Percentiles rank a stretch among this genome's conserved stretches.
Evolutionary conservation across 2,888 invertebrate species (phyloP).

Genomic region (Aphodius granarius): DNA sequence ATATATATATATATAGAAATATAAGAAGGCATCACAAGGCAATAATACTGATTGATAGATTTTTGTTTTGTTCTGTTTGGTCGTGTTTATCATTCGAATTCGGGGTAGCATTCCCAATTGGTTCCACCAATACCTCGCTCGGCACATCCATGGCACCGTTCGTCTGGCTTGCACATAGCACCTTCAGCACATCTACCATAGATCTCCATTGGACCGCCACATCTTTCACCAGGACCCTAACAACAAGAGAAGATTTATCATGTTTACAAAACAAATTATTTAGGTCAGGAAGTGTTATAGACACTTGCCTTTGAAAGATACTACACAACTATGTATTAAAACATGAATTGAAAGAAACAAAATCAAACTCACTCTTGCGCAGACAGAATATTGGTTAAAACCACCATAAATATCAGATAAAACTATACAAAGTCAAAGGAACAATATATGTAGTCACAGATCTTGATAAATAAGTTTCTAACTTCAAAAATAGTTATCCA

Average conservation of each 20-base stretch:
- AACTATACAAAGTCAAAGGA: too few relatives aligned
- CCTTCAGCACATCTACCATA: slow-evolving; percentile 49
- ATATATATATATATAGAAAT: not conserved
- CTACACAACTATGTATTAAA: too few relatives aligned
- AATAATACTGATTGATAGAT: slow-evolving; percentile 16
- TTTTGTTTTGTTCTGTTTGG: not conserved
- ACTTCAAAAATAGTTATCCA: too few relatives aligned
- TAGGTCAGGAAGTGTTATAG: too few relatives aligned
- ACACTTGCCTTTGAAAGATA: too few relatives aligned
- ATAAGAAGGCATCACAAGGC: slow-evolving; percentile 4
- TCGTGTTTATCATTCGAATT: slow-evolving; percentile 6
- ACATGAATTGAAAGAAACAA: too few relatives aligned
- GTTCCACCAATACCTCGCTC: slow-evolving; percentile 25
- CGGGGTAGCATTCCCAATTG: slow-evolving; percentile 10
- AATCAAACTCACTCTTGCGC: too few relatives aligned
- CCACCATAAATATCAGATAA: too few relatives aligned
- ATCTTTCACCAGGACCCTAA: slow-evolving; percentile 49
- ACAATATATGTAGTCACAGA: too few relatives aligned
- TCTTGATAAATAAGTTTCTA: too few relatives aligned
- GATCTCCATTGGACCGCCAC: slow-evolving; percentile 44
- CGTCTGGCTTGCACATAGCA: slow-evolving; percentile 47
- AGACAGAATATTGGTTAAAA: too few relatives aligned
- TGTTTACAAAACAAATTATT: not conserved
- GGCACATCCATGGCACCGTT: slow-evolving; percentile 50
- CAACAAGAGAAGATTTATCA: slow-evolving; percentile 23